Conservation (phyloP, 2,888 invertebrate species). For the Xanthia icteritia region DNA sequence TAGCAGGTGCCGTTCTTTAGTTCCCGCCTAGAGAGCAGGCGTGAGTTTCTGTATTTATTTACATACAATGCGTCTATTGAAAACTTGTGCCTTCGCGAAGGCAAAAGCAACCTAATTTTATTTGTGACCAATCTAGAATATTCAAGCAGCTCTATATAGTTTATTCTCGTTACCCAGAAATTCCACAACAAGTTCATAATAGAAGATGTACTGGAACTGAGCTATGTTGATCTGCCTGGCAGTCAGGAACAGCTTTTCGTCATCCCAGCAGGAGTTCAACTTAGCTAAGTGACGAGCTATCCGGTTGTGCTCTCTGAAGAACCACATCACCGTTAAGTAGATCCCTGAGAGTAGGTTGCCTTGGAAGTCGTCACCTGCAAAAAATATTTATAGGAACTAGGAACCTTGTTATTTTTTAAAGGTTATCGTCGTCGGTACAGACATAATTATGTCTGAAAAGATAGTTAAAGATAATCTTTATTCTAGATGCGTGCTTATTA, state of each 20-base stretch:
- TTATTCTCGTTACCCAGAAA: conserved; percentile 91
- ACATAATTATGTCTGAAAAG: background rate
- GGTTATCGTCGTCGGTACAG: background rate
- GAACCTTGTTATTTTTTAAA: background rate
- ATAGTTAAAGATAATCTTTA: background rate
- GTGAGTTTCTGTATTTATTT: too few species aligned
- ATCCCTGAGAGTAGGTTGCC: conserved; percentile 66
- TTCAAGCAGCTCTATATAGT: background rate
- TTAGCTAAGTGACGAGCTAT: conserved; percentile 92
- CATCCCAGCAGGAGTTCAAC: conserved; percentile 96
- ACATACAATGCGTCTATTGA: background rate
- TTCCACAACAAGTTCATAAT: conserved; percentile 94
- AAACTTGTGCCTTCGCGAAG: background rate
- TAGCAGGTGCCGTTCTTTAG: too few species aligned
- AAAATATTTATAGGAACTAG: background rate
- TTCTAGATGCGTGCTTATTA: background rate
- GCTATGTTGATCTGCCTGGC: conserved; percentile 93
- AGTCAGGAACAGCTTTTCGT: conserved; percentile 92
- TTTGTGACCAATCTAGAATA: background rate
- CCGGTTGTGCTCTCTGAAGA: conserved; percentile 94
- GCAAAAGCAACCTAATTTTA: background rate
- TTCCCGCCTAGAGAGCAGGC: too few species aligned
- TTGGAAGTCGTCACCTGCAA: conserved; percentile 61
- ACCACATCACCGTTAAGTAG: conserved; percentile 69
- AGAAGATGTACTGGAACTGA: conserved; percentile 94